Evolutionary conservation across 2,113 vertebrate species (phyloP), one percentile per base, ranked within the genome.

Genomic region (Dicentrarchus labrax): DNA sequence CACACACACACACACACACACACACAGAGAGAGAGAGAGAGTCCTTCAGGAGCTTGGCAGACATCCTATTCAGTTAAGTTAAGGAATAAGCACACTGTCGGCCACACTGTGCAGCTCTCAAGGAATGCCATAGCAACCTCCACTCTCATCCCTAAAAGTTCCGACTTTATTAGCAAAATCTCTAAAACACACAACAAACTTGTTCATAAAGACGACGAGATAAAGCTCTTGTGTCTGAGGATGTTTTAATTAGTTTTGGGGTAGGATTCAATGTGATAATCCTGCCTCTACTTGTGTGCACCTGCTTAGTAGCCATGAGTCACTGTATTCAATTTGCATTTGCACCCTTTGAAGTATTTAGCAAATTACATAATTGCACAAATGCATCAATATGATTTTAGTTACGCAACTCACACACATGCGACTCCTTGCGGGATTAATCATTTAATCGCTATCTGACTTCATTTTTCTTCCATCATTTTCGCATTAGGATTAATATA

Each of bases 401-500:
- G 76, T 74, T 79, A 68, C 24, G n/a, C 57, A 83, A 78, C 72
- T 84, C 62, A 6, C 48, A 50, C 78, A 54, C 61, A 30, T 30
- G 38, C 54, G 30, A 39, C 61, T 78, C 68, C 60, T 61, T 45
- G 71, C 51, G 60, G 59, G 56, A 84, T 86, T 73, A 69, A 80
- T 80, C 70, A 75, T 83, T 85, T 73, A 71, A 85, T 86, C 80
- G 36, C 62, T 69, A 38, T 72, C 71, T 54, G 76, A 84, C 78
- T 89, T 78, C 22, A 78, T 86, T 83, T 87, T 80, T 66, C 83
- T 59, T 81, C 81, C 84, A 86, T 91, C 84, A 77, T 87, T 82
- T 87, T 79, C 69, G 78, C 77, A 82, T 89, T 77, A 83, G 78
- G 75, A 88, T 89, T 87, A 87, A 91, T 88, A 78, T n/a, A 83